Conservation (phyloP, 2,888 invertebrate species). For the Herminia tarsipennalis region DNA sequence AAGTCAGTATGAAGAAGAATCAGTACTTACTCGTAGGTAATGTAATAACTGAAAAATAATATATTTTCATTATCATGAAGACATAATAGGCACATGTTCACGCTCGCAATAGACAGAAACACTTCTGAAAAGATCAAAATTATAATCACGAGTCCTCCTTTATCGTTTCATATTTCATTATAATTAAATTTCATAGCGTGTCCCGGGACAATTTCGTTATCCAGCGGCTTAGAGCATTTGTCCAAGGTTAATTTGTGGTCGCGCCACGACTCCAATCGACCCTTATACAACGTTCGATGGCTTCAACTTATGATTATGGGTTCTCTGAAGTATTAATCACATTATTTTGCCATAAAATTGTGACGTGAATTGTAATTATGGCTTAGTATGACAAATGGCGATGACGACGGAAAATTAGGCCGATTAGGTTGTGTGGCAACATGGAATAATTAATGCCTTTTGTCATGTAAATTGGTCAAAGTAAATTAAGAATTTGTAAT, state of each 20-base stretch:
- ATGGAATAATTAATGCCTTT: no score
- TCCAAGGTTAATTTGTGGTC: conserved; percentile 25
- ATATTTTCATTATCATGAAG: no score
- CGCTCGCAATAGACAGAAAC: neutral
- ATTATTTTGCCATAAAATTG: conserved; percentile 5
- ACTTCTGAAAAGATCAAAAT: conserved; percentile 14
- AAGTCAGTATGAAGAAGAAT: no score
- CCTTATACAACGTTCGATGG: conserved; percentile 25
- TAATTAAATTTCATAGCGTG: conserved; percentile 35
- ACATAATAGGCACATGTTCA: no score
- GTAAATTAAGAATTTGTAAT: no score
- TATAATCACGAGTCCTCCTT: conserved; percentile 21
- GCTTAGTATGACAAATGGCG: neutral
- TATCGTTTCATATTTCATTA: conserved; percentile 23
- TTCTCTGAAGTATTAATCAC: conserved; percentile 9
- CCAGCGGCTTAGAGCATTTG: conserved; percentile 17
- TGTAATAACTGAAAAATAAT: no score
- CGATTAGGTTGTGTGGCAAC: no score
- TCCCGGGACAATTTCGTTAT: conserved; percentile 28
- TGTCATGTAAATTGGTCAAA: no score
- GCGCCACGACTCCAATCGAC: conserved; percentile 9
- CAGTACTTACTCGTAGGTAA: no score
- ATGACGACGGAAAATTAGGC: neutral
- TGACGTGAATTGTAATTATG: conserved; percentile 10
- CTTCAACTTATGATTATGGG: conserved; percentile 15